Conservation (phyloP, 2,888 invertebrate species). For the Agonopterix alstromeriana region DNA sequence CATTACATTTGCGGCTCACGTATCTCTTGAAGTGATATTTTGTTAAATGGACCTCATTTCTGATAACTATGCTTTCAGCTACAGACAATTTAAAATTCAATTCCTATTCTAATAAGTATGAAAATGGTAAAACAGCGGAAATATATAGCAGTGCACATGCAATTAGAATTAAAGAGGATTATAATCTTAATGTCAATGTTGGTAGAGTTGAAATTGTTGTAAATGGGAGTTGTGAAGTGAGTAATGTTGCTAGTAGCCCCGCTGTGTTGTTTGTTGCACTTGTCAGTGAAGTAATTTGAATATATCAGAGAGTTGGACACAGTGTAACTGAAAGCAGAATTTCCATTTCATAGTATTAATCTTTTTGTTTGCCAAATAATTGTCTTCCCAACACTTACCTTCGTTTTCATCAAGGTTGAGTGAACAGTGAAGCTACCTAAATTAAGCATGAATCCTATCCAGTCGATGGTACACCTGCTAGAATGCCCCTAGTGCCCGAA, state of each 20-base stretch:
- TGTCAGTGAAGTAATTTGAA: slow-evolving; percentile 46
- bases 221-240: slow-evolving; percentile 4
- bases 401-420: no score
- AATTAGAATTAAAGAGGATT: slow-evolving; percentile 8
- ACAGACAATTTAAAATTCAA: background rate
- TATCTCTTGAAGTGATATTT: slow-evolving; percentile 30
- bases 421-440: no score
- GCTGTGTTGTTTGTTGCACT: slow-evolving; percentile 54
- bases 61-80: background rate
- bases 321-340: background rate
- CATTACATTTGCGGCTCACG: slow-evolving; percentile 28
- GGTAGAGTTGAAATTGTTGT: slow-evolving; percentile 18
- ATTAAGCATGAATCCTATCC: no score
- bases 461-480: no score
- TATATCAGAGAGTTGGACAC: slow-evolving; percentile 29
- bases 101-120: background rate
- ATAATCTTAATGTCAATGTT: slow-evolving; percentile 19
- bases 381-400: no score
- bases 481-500: no score
- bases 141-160: background rate
- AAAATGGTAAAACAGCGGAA: background rate
- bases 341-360: no score
- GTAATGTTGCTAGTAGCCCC: slow-evolving; percentile 18
- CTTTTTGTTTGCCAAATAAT: no score
- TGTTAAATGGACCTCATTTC: slow-evolving; percentile 17